A percentile compares a stretch with the other conserved stretches of the same genome.
phyloP scores from a whole-genome alignment of 2,888 invertebrate species.

The Dryococelus australis region DNA sequence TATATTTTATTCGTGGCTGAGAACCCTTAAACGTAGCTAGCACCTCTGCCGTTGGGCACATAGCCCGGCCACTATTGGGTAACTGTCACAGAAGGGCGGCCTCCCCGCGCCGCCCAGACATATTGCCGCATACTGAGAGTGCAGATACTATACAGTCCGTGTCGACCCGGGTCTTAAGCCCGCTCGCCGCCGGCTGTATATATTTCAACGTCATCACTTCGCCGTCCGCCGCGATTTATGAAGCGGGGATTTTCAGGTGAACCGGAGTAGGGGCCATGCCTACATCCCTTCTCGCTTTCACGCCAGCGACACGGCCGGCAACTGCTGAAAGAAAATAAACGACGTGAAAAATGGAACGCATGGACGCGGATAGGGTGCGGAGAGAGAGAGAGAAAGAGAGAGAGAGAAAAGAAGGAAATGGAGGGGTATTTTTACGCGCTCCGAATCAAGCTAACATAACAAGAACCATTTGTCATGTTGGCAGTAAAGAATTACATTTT shows the following conservation, averaged over 20 bases:
- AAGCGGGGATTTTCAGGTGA: background rate
- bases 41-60: background rate
- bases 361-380: too few species aligned
- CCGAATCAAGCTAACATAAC: too few species aligned
- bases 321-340: background rate
- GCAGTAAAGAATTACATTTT: too few species aligned
- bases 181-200: background rate
- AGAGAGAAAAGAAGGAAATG: too few species aligned
- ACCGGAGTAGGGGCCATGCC: too few species aligned
- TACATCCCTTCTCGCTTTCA: too few species aligned
- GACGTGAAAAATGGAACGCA: background rate
- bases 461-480: too few species aligned
- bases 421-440: too few species aligned
- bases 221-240: background rate
- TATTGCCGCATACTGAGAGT: slow-evolving; percentile 7
- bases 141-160: background rate
- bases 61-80: background rate
- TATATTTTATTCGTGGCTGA: too few species aligned
- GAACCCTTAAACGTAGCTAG: too few species aligned
- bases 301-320: background rate
- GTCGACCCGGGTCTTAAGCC: slow-evolving; percentile 1
- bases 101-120: background rate
- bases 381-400: too few species aligned
- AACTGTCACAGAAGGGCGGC: background rate
- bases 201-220: slow-evolving; percentile 1